Percentiles rank a stretch among this genome's conserved stretches.
Evolutionary conservation across 2,888 invertebrate genomes (phyloP).

Genomic region (Altica lythri): DNA sequence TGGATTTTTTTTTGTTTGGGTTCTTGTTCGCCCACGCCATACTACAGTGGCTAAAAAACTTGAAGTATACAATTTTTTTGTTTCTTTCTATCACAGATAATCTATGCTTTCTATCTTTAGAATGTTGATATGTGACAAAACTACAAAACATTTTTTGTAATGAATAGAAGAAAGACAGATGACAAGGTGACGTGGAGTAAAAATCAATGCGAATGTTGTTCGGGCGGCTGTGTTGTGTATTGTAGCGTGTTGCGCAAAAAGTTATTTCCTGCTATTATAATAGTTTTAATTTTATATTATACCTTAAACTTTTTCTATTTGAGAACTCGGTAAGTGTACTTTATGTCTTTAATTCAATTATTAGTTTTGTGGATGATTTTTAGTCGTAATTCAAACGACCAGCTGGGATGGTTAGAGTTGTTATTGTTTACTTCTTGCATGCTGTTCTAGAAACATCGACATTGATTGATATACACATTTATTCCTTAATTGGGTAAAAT

Average conservation of each 20-base stretch:
- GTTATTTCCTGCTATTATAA: slow-evolving; percentile 36
- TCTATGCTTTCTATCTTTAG: slow-evolving; percentile 4
- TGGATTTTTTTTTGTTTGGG: no score
- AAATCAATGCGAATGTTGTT: slow-evolving; percentile 45
- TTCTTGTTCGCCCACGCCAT: no score
- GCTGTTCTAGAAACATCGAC: slow-evolving; percentile 33
- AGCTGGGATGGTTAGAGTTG: slow-evolving; percentile 40
- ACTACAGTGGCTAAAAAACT: no score
- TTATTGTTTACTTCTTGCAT: slow-evolving; percentile 45
- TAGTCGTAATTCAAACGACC: no score
- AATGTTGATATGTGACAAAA: slow-evolving; percentile 8
- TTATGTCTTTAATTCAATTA: neutral
- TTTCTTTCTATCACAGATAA: no score
- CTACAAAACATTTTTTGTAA: no score
- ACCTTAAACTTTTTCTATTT: slow-evolving; percentile 12
- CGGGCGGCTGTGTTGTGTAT: slow-evolving; percentile 48
- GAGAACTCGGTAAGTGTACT: slow-evolving; percentile 27
- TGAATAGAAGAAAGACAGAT: slow-evolving; percentile 1
- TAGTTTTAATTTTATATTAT: slow-evolving; percentile 22
- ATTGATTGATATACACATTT: slow-evolving; percentile 7
- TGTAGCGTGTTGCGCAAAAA: slow-evolving; percentile 52
- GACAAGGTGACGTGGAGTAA: slow-evolving; percentile 26
- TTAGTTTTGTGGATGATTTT: no score
- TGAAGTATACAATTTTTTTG: no score
- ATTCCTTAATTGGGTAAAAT: neutral